Evolutionary conservation across 2,888 invertebrate species (phyloP).

Genomic region (Anthoptus insignis): DNA sequence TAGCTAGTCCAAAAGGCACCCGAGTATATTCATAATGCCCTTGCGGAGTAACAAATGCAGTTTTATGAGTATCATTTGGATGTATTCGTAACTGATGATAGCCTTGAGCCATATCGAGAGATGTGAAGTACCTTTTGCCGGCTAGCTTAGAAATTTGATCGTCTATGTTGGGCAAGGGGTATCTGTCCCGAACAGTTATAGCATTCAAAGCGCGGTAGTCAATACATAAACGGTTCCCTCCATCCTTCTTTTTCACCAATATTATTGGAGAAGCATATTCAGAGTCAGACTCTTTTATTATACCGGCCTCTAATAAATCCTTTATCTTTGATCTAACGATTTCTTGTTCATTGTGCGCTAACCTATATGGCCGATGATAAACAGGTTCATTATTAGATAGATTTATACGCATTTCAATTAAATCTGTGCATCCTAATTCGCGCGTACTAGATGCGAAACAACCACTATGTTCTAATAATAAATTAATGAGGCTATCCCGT

Average conservation of each 20-base stretch:
- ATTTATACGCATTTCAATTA: constrained; percentile 47
- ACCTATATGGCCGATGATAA: constrained; percentile 43
- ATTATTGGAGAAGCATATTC: constrained; percentile 6
- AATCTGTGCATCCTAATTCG: constrained; percentile 47
- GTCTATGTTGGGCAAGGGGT: background rate
- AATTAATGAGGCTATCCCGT: constrained; percentile 16
- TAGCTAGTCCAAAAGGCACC: constrained; percentile 50
- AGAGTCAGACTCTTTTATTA: constrained; percentile 9
- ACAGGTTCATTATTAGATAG: constrained; percentile 42
- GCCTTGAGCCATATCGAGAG: background rate
- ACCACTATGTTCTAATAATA: constrained; percentile 35
- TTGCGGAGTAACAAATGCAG: constrained; percentile 46
- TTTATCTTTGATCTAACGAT: constrained; percentile 41
- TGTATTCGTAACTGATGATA: too few relatives aligned
- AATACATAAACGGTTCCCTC: background rate
- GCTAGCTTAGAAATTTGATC: background rate
- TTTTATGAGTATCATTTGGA: constrained; percentile 47
- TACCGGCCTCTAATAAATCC: constrained; percentile 43
- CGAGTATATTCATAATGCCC: constrained; percentile 48
- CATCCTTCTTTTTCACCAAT: background rate
- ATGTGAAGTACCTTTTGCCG: background rate
- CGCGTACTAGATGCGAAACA: constrained; percentile 45
- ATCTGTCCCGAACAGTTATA: constrained; percentile 19
- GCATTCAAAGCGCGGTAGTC: background rate
- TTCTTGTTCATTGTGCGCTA: constrained; percentile 38